Evolutionary conservation across 2,888 invertebrate species (phyloP), one percentile per base, ranked within the genome.

Genomic region (Stenotaenia linearis): DNA sequence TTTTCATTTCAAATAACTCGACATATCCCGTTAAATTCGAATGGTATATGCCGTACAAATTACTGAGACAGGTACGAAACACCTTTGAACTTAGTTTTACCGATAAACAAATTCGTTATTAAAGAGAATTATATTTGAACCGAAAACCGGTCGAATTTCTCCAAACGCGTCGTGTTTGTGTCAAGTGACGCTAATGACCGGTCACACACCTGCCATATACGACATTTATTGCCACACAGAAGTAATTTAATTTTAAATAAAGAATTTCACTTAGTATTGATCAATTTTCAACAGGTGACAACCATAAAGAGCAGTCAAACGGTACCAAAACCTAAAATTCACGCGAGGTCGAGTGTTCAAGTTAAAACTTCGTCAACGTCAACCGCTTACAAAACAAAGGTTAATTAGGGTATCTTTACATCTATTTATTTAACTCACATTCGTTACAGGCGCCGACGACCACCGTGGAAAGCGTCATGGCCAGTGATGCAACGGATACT

Each of bases 51-150:
- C 77, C 77, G 28, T 40, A 35, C 35, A 77, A 77, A 23, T 40
- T 77, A 7, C 25, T 77, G 10, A 15, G 45, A n/a, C 37, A 40
- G 21, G 77, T 77, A n/a, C n/a, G n/a, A n/a, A n/a, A n/a, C n/a
- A n/a, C n/a, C n/a, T n/a, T n/a, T n/a, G n/a, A n/a, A n/a, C n/a
- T n/a, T n/a, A n/a, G n/a, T n/a, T n/a, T n/a, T n/a, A n/a, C n/a
- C n/a, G n/a, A n/a, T n/a, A n/a, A n/a, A n/a, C n/a, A n/a, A n/a
- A n/a, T n/a, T n/a, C n/a, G n/a, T n/a, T n/a, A n/a, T n/a, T n/a
- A 21, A 12, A 78, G 78, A 50, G 78, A 78, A 61, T 78, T 15
- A 30, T 78, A 50, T 45, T 78, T 28, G 78, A 78, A 15, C 78
- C 78, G 6, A 78, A 78, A 21, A 28, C 5, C 0, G 78, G 78